Evolutionary conservation across 2,797 vertebrate genomes (phyloP).

Genomic region (Lithobates sylvaticus): DNA sequence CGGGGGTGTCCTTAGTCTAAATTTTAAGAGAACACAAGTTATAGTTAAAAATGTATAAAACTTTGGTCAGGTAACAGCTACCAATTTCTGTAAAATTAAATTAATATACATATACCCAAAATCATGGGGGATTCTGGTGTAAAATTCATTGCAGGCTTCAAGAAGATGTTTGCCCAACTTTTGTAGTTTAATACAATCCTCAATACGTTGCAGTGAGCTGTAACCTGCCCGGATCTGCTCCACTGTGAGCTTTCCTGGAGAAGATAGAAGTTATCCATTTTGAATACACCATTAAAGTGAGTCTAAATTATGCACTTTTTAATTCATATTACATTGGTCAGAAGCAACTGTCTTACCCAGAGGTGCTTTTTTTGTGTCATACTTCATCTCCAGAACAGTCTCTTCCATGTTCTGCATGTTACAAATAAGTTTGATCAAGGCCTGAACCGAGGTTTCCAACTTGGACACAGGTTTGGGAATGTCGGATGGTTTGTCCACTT

Average conservation of each 20-base stretch:
- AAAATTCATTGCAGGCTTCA: constrained; percentile 92
- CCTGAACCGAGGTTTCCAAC: constrained; percentile 81
- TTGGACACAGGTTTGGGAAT: constrained; percentile 70
- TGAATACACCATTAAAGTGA: background rate
- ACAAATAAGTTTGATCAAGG: constrained; percentile 87
- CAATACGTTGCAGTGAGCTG: constrained; percentile 84
- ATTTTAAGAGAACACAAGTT: background rate
- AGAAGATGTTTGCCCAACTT: constrained; percentile 74
- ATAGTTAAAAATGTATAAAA: background rate
- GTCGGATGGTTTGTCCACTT: constrained; percentile 38
- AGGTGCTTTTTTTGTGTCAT: constrained; percentile 88
- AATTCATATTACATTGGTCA: too few species aligned
- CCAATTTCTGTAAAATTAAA: background rate
- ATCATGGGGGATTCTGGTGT: constrained; percentile 92
- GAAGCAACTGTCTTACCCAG: constrained; percentile 74
- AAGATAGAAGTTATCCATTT: background rate
- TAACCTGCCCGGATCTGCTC: constrained; percentile 90
- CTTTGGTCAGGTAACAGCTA: background rate
- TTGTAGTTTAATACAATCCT: constrained; percentile 83
- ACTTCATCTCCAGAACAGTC: constrained; percentile 93
- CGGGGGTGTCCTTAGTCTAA: constrained; percentile 80
- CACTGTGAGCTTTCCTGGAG: constrained; percentile 86
- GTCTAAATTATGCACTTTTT: background rate
- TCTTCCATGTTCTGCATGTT: constrained; percentile 91
- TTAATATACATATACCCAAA: constrained; percentile 79